These are phyloP conservation scores for Scaptomyza polygonia DNA, from an alignment of 2,888 invertebrate species.

Conservation along the genomic window DNA sequence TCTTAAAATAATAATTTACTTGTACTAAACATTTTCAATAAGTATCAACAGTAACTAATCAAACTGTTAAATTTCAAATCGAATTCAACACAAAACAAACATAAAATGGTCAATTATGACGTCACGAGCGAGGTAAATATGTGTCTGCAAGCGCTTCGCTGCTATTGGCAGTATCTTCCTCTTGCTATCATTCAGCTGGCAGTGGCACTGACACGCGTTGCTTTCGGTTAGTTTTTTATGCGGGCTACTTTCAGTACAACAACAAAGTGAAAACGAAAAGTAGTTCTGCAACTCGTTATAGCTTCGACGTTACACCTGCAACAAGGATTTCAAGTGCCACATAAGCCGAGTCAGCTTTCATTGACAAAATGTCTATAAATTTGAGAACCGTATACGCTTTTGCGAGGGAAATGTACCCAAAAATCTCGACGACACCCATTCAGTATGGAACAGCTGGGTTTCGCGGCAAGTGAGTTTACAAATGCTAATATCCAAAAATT, in stretches of 20 bases:
- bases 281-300: conserved; percentile 43
- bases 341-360: conserved; percentile 25
- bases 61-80: conserved; percentile 2
- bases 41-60: background rate
- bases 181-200: conserved; percentile 46
- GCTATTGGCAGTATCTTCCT: conserved; percentile 42
- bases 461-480: conserved; percentile 86
- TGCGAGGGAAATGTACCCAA: conserved; percentile 91
- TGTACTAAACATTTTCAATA: background rate
- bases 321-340: conserved; percentile 34
- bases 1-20: conserved; percentile 36
- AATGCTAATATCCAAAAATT: conserved; percentile 50
- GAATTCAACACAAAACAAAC: conserved; percentile 10
- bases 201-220: conserved; percentile 56
- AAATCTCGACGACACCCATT: conserved; percentile 87
- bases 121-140: conserved; percentile 20
- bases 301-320: conserved; percentile 25
- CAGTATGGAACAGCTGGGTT: conserved; percentile 95
- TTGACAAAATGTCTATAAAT: conserved; percentile 82
- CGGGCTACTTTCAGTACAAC: conserved; percentile 44
- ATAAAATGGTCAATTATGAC: conserved; percentile 23
- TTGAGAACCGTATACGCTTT: conserved; percentile 88
- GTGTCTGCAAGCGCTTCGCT: background rate
- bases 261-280: conserved; percentile 55
- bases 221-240: conserved; percentile 41